Base-by-base conservation (phyloP, 2,113 vertebrate species). In the Parus major region DNA sequence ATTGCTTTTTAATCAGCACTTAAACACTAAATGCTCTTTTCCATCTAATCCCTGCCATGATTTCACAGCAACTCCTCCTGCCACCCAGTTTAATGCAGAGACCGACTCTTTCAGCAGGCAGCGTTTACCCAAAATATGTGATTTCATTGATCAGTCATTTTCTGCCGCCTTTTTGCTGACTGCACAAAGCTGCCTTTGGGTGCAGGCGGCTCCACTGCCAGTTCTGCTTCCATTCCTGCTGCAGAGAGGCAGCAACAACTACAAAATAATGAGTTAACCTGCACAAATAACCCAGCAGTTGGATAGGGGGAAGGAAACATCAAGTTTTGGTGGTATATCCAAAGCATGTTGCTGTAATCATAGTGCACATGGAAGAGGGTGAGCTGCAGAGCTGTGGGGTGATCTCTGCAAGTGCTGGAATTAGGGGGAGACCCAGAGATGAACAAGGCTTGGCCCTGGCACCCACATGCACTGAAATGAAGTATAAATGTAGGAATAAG, bases 11-110 rank as follows among this genome's bases (percentile, higher is more conserved):
- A 82, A 94, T 77, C 87, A 80, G 83, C 66, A 86, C 72, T 92
- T 91, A 94, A 88, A 93, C 76, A 90, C 2, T 18, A 91, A 96
- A 94, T 69, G 70, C 88, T 94, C 76, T 92, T 95, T 93, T 81
- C 76, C 10, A 0, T 44, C 75, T 72, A 59, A 73, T 80, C 63
- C 87, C 84, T 10, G 42, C 9, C 24, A 63, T 83, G 91, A 88
- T 88, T 95, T 93, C 90, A 64, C 27, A 92, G 85, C 93, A 90
- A 19, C 87, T 88, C 68, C 11, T 72, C 36, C 4, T 63, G 82
- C 79, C 82, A 70, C 92, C 79, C 85, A 24, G 82, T 71, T 71
- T 77, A 90, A 73, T 86, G 90, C 76, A 68, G 79, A 72, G 41
- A 86, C 17, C 49, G 60, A 46, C 85, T 92, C 88, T 39, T 82